These are phyloP conservation scores for Hirtodrosophila alboralis DNA, from an alignment of 2,888 invertebrate genomes.

Conservation along the genomic window DNA sequence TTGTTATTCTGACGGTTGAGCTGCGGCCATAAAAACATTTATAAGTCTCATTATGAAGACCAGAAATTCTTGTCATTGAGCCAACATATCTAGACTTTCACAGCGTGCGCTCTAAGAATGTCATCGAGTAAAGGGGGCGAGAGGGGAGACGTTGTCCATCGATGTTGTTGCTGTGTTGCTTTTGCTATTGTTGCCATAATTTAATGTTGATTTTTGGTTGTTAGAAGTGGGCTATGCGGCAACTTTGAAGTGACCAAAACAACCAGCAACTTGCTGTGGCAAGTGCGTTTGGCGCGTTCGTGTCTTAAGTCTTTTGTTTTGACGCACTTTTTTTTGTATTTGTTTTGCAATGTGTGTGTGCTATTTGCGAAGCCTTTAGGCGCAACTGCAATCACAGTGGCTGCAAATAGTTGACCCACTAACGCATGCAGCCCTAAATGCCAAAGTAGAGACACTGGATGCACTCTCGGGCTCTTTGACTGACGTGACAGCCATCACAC, in stretches of 20 bases:
- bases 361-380: conserved; percentile 20
- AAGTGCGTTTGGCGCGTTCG: conserved; percentile 70
- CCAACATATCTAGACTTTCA: conserved; percentile 63
- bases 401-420: conserved; percentile 62
- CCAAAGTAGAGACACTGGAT: conserved; percentile 20
- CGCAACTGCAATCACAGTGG: conserved; percentile 21
- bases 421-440: conserved; percentile 45
- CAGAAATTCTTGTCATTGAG: conserved; percentile 77
- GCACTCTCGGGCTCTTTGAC: conserved; percentile 21
- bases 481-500: conserved; percentile 62
- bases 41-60: conserved; percentile 78
- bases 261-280: conserved; percentile 43
- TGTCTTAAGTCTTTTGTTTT: conserved; percentile 66
- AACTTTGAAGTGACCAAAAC: conserved; percentile 49
- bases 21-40: conserved; percentile 74
- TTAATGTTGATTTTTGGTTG: conserved; percentile 72
- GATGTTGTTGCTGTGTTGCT: conserved; percentile 43
- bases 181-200: conserved; percentile 65
- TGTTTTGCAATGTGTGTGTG: conserved; percentile 16
- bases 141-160: conserved; percentile 29
- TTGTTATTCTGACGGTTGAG: conserved; percentile 58
- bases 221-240: conserved; percentile 72
- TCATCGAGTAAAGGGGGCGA: conserved; percentile 13
- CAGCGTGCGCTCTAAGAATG: conserved; percentile 60
- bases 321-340: conserved; percentile 18